Evolutionary conservation across 1,140 invertebrate genomes (phyloP), one percentile per base, ranked within the genome.

Genomic region (Tetramorium simillimum): DNA sequence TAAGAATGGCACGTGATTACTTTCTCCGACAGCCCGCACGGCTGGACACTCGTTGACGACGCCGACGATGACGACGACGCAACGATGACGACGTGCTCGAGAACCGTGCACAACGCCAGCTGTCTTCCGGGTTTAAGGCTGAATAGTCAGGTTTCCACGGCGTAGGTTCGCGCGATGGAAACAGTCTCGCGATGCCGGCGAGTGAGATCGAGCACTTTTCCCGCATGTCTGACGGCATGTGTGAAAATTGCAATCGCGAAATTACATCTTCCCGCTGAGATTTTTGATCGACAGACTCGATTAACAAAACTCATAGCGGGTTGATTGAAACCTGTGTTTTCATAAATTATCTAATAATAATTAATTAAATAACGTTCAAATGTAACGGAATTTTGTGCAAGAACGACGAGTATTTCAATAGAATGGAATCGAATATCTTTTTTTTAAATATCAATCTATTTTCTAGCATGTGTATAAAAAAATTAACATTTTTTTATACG

Each of bases 1-100:
- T 21, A 75, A 60, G 80, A 84, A 84, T 75, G 80, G 56, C 80
- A 84, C 80, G 69, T 84, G 80, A 84, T 84, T 84, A 84, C 80
- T 84, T 84, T 84, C 80, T 75, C 80, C 69, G 80, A 75, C 80
- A 73, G 16, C 40, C 69, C 21, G 80, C 56, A 18, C 80, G 28
- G 70, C 62, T 56, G 53, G 53, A 73, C 53, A 43, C 75, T 46
- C 24, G 69, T 69, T 62, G 62, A 53, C 62, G 5, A 67, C 62
- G 80, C 37, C 80, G 67, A 43, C 67, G 80, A 43, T 43, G 80
- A 84, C 69, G 69, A 84, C 80, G 69, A 60, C 53, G 80, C 69
- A 84, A 84, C 51, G 80, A 84, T 75, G 80, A 84, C 69, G 80
- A 84, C 69, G 69, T 73, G 62, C 69, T 10, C 80, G 65, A 58